Conservation (phyloP, 1,140 invertebrate species). For the Pachypsylla venusta region DNA sequence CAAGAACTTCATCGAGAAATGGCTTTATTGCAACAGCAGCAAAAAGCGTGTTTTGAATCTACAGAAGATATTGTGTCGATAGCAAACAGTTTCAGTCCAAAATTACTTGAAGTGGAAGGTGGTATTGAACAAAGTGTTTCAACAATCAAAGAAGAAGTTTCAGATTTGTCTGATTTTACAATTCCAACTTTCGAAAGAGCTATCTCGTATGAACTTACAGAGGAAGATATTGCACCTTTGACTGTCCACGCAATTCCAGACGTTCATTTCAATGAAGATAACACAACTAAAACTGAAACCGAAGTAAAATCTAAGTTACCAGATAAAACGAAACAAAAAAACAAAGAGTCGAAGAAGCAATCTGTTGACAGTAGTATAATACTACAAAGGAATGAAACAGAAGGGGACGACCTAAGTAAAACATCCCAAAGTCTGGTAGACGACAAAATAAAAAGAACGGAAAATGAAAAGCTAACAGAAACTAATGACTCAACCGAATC, state of each 20-base stretch:
- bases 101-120: slow-evolving; percentile 16
- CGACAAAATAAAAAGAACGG: too few species aligned
- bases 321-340: too few species aligned
- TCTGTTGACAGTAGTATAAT: too few species aligned
- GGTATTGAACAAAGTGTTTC: slow-evolving; percentile 17
- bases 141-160: slow-evolving; percentile 16
- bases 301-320: too few species aligned
- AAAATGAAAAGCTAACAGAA: too few species aligned
- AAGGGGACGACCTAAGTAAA: too few species aligned
- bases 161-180: slow-evolving; percentile 16
- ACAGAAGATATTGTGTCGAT: background rate
- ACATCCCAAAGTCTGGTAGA: too few species aligned
- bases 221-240: background rate
- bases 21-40: slow-evolving; percentile 46
- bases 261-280: too few species aligned
- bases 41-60: slow-evolving; percentile 8
- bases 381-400: too few species aligned
- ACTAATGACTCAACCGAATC: too few species aligned
- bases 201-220: background rate
- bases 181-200: background rate
- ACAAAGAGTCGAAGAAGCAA: too few species aligned
- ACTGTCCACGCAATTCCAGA: slow-evolving; percentile 1
- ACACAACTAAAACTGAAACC: too few species aligned
- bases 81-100: slow-evolving; percentile 3
- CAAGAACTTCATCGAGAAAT: slow-evolving; percentile 43